A percentile compares a stretch with the other conserved stretches of the same genome.
phyloP scores from a whole-genome alignment of 2,113 vertebrate genomes.

The Corythornis vintsioides region DNA sequence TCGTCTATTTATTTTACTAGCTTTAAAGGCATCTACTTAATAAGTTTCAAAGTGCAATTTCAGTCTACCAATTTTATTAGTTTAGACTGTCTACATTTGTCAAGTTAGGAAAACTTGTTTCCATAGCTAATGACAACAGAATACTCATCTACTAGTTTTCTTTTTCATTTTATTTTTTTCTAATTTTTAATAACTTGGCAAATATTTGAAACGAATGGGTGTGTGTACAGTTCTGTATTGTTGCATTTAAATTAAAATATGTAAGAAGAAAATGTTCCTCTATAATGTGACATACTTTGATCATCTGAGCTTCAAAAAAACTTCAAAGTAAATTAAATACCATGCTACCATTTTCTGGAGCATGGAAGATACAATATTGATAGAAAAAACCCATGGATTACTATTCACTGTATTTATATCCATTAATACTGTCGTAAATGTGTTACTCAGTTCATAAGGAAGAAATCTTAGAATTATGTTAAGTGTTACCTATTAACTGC shows the following conservation, averaged over 20 bases:
- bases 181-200: not conserved
- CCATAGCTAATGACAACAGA: not conserved
- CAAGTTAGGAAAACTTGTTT: slow-evolving; percentile 21
- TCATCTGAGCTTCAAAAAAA: not conserved
- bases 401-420: not conserved
- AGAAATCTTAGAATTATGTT: not conserved
- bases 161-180: not conserved
- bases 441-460: not conserved
- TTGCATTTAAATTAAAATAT: not conserved
- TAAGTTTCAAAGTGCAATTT: slow-evolving; percentile 34
- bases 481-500: not conserved
- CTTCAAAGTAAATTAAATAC: not conserved
- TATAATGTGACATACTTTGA: slow-evolving; percentile 15
- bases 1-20: slow-evolving; percentile 64
- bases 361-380: not conserved
- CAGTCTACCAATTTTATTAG: slow-evolving; percentile 17
- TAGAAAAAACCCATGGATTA: not conserved
- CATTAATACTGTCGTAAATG: not conserved
- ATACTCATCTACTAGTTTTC: not conserved
- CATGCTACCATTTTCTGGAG: not conserved
- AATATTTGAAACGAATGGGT: not conserved
- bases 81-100: not conserved
- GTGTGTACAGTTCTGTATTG: not conserved
- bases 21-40: slow-evolving; percentile 19
- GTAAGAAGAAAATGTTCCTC: not conserved